These are phyloP conservation scores for Coregonus clupeaformis DNA, from an alignment of 2,113 vertebrate species.

Conservation along the genomic window DNA sequence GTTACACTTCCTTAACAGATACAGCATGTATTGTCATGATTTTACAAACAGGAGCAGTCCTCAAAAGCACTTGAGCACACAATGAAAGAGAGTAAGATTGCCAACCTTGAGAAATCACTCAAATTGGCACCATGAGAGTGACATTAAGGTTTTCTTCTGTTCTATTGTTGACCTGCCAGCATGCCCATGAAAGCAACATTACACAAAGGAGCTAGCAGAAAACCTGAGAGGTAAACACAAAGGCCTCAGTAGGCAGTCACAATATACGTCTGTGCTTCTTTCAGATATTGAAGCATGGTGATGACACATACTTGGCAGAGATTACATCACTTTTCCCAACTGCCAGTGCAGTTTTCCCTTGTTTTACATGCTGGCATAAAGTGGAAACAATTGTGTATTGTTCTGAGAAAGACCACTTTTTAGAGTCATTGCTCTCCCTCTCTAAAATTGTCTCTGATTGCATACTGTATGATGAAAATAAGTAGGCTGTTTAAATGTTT, in stretches of 20 bases:
- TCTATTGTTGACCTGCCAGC: conserved; percentile 51
- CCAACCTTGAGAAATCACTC: background rate
- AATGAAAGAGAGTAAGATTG: background rate
- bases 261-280: conserved; percentile 63
- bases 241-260: conserved; percentile 52
- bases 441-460: background rate
- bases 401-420: background rate
- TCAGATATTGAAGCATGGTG: conserved; percentile 63
- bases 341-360: conserved; percentile 32
- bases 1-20: no score
- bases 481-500: no score
- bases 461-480: background rate
- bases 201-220: conserved; percentile 60
- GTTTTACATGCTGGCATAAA: conserved; percentile 44
- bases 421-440: background rate
- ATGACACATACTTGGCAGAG: conserved; percentile 69
- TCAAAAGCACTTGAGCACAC: conserved; percentile 3
- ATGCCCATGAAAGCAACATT: conserved; percentile 61
- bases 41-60: no score
- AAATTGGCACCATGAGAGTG: conserved; percentile 9
- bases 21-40: no score
- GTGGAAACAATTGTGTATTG: conserved; percentile 42
- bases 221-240: conserved; percentile 43
- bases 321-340: conserved; percentile 34
- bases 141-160: conserved; percentile 29